Percentiles rank a stretch among this genome's conserved stretches.
phyloP scores from a whole-genome alignment of 2,888 invertebrate genomes.

The Aleiodes alternator region DNA sequence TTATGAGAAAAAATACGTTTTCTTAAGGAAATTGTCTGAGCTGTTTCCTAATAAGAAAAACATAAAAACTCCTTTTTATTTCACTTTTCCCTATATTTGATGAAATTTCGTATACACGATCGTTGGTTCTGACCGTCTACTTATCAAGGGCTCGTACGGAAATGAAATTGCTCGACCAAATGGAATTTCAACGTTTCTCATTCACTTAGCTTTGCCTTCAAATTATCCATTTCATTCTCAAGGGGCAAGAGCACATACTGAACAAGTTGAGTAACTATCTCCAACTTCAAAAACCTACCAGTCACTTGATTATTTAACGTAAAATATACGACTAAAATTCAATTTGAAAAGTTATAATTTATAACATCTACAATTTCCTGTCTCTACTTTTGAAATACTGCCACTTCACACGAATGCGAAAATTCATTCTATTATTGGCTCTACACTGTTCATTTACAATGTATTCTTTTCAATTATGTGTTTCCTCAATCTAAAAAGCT shows the following conservation, averaged over 20 bases:
- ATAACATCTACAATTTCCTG: not conserved
- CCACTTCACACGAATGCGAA: no score
- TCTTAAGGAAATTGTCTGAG: no score
- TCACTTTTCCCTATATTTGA: not conserved
- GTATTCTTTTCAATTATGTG: constrained; percentile 7
- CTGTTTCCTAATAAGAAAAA: no score
- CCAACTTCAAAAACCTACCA: not conserved
- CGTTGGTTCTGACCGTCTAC: constrained; percentile 24
- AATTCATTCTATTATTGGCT: constrained; percentile 6
- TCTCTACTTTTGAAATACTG: no score
- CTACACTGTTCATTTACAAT: constrained; percentile 13
- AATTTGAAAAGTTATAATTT: constrained; percentile 1
- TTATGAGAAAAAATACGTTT: no score
- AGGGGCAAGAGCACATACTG: constrained; percentile 18
- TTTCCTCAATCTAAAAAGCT: not conserved
- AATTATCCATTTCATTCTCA: constrained; percentile 55
- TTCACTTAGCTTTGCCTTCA: constrained; percentile 55
- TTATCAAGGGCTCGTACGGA: constrained; percentile 36
- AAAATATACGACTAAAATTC: constrained; percentile 15
- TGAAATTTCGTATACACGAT: constrained; percentile 29
- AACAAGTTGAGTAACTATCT: constrained; percentile 9
- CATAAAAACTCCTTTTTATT: no score
- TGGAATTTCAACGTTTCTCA: constrained; percentile 33
- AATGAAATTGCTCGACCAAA: constrained; percentile 38
- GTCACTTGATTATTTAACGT: constrained; percentile 29